Base-by-base conservation (phyloP, 53 echinoderm and acorn worm genomes). In the Echinometra lucunter region DNA sequence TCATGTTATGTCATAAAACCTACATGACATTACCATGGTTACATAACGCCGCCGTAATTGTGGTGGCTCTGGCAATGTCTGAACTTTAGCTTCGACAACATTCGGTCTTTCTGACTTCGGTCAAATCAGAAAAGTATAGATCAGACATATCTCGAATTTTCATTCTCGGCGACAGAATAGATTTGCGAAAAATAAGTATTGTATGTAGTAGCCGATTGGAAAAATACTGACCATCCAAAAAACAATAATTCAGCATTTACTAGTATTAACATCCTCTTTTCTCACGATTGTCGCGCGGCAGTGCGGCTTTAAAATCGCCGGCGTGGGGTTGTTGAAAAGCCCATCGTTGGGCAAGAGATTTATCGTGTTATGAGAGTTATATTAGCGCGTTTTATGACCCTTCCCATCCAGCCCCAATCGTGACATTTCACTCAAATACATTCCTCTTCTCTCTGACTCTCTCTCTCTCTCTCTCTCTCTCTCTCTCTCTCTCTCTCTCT, bases 301-400 rank as follows among this genome's bases (percentile, higher is more conserved):
- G 45, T 90, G 90, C 66, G 37, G 90, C 90, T 90, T 90, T 90
- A 90, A 90, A 57, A 57, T 70, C 92, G 69, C 92, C 72, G n/a
- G 47, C 30, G 30, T 72, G 12, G 92, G 72, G 44, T 56, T 70
- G 92, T 70, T 92, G 92, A 92, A 92, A 92, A 67, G 92, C 69
- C 92, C 30, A 70, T 92, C 92, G 72, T 92, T 28, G 23, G 70
- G 25, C 44, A 49, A 70, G 72, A 45, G 92, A 92, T 92, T 92
- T 92, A 92, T 92, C 49, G 72, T 42, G 92, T 70, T 92, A 92
- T 92, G 92, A 92, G 92, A 92, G 92, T 92, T 92, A 70, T 92
- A 92, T 92, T 92, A 92, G 92, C 72, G 92, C 92, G 72, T 92
- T 92, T 92, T 92, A 92, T 92, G 69, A 70, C 92, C 92, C 92